Evolutionary conservation across 1,140 invertebrate species (phyloP).

Genomic region (Whitmania pigra): DNA sequence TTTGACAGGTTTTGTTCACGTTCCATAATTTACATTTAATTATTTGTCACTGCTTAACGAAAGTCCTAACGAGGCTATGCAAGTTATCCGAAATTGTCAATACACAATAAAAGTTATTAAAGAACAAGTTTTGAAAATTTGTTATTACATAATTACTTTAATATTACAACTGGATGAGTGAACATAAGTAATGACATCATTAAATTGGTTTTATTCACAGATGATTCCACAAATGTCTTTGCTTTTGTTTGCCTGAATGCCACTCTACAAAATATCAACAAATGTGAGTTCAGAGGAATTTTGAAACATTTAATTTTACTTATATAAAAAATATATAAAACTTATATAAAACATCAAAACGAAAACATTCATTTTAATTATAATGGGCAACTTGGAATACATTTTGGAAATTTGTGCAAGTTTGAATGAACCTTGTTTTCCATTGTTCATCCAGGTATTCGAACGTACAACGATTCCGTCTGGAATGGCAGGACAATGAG

Average conservation of each 20-base stretch:
- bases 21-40: neutral
- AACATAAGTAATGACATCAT: too few species aligned
- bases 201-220: neutral
- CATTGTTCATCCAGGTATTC: neutral
- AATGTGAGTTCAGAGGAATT: neutral
- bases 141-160: too few species aligned
- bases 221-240: slow-evolving; percentile 1
- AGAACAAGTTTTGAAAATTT: too few species aligned
- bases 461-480: neutral
- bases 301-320: neutral
- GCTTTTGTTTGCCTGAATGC: neutral
- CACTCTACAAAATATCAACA: neutral
- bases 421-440: too few species aligned
- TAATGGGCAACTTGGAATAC: neutral
- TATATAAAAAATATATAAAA: too few species aligned
- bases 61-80: too few species aligned
- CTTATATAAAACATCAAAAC: too few species aligned
- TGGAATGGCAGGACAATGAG: neutral
- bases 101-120: too few species aligned
- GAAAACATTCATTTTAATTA: neutral
- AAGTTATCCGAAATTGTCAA: too few species aligned
- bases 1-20: neutral
- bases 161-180: too few species aligned
- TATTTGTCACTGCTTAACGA: neutral
- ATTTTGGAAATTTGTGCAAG: neutral